A percentile compares a stretch with the other conserved stretches of the same genome.
Conservation (phyloP, 1,140 invertebrate species). For the Anastrepha obliqua region DNA sequence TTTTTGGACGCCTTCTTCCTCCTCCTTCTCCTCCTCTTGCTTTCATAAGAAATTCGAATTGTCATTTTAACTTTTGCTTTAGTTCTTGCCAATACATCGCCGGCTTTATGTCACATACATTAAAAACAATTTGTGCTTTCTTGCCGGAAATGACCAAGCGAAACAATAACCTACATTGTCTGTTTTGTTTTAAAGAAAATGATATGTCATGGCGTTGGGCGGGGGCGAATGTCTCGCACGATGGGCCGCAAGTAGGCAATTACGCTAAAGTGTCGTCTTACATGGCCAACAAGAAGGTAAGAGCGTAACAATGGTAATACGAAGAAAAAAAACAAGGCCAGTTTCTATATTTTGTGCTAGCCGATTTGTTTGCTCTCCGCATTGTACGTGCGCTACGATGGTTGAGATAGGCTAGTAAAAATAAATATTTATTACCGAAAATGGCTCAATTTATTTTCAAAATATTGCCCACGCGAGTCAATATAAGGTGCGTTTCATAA, state of each 20-base stretch:
- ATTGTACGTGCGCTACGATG: not conserved
- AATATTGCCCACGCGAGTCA: too few species aligned
- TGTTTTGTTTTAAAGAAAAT: conserved; percentile 6
- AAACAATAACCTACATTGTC: not conserved
- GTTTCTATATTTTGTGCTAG: not conserved
- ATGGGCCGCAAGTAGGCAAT: conserved; percentile 6
- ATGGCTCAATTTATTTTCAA: too few species aligned
- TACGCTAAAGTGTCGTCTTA: conserved; percentile 24
- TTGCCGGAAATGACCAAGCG: not conserved
- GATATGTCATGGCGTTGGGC: conserved; percentile 19
- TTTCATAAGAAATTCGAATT: not conserved
- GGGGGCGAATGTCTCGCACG: too few species aligned
- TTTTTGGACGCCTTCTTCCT: not conserved
- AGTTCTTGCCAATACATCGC: not conserved
- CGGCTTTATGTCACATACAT: not conserved
- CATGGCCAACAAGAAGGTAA: not conserved
- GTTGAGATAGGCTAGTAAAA: too few species aligned
- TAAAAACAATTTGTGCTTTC: not conserved
- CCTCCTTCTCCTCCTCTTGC: not conserved
- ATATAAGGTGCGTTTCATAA: too few species aligned
- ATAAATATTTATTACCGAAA: too few species aligned
- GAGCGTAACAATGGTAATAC: not conserved
- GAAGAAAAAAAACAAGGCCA: not conserved
- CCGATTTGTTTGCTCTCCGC: not conserved
- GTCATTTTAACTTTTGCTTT: conserved; percentile 23